A percentile compares a stretch with the other conserved stretches of the same genome.
Conservation (phyloP, 2,888 invertebrate genomes). For the Polylopha cassiicola region DNA sequence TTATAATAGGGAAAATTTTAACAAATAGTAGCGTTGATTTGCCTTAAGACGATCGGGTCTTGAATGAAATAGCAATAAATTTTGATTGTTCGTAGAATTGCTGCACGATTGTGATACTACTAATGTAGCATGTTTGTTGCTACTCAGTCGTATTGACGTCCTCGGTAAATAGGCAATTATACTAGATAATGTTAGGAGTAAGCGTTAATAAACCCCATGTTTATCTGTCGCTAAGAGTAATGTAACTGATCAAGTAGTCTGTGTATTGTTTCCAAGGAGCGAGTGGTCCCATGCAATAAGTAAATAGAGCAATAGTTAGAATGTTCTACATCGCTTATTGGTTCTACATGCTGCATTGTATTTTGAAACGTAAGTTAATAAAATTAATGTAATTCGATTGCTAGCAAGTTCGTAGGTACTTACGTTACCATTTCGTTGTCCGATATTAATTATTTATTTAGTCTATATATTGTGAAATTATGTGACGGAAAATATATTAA, state of each 20-base stretch:
- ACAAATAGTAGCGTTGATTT: constrained; percentile 44
- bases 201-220: constrained; percentile 64
- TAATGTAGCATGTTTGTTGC: constrained; percentile 65
- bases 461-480: constrained; percentile 55
- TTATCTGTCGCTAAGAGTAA: constrained; percentile 39
- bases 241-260: constrained; percentile 52
- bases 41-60: constrained; percentile 65
- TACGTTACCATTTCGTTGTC: constrained; percentile 70
- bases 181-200: constrained; percentile 69
- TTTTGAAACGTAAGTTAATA: constrained; percentile 31
- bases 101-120: constrained; percentile 71
- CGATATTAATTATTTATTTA: constrained; percentile 68
- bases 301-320: constrained; percentile 75
- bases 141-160: constrained; percentile 68
- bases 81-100: constrained; percentile 55
- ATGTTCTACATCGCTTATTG: constrained; percentile 71
- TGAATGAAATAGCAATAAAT: constrained; percentile 71
- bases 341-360: constrained; percentile 66
- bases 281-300: constrained; percentile 62
- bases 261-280: constrained; percentile 44
- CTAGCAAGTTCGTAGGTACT: constrained; percentile 61
- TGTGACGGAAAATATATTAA: constrained; percentile 65
- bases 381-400: constrained; percentile 47
- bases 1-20: constrained; percentile 17
- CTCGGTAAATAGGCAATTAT: constrained; percentile 70